Base-by-base conservation (phyloP, 2,113 vertebrate species). In the Setophaga petechia region DNA sequence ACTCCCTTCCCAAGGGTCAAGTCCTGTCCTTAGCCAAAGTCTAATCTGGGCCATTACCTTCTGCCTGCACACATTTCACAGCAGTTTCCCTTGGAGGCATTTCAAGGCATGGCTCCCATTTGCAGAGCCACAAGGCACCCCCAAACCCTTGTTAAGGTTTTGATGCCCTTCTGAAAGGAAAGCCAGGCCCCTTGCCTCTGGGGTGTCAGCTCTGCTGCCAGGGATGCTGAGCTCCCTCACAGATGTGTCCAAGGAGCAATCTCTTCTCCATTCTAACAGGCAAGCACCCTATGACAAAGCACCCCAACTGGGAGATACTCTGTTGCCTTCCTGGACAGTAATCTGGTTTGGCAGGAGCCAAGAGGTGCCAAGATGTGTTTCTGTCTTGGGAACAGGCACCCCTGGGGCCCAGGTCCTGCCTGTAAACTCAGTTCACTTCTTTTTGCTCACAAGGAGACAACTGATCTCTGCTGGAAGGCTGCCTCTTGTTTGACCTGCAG, bases 21-120 rank as follows among this genome's bases (percentile, higher is more conserved):
- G 35, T 47, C 57, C 86, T 84, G 69, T 22, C 74, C 37, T 69
- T 78, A 47, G 78, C 87, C 95, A 85, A 67, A 74, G 61, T 59
- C 82, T 88, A 52, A 77, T 81, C 85, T 72, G 66, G 68, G 58
- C 72, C 22, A 51, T 95, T 67, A 24, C 86, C 68, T 92, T 95
- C 86, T 90, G 62, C 77, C 73, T 59, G 24, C 63, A 49, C 59
- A 31, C 55, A 61, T 80, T 85, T 78, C 47, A 6, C 67, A 55
- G 67, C 0, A 2, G 41, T 78, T 93, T 91, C 57, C n/a, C 61
- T 62, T 80, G 91, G 80, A 94, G 55, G 11, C 51, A 18, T 84
- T 93, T 96, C 77, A 63, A 90, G 54, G 44, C 67, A 21, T 31
- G 19, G 28, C 22, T 90, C n/a, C 35, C 88, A 3, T 68, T 84